Evolutionary conservation across 2,797 vertebrate genomes (phyloP).

Genomic region (Argyrosomus regius): DNA sequence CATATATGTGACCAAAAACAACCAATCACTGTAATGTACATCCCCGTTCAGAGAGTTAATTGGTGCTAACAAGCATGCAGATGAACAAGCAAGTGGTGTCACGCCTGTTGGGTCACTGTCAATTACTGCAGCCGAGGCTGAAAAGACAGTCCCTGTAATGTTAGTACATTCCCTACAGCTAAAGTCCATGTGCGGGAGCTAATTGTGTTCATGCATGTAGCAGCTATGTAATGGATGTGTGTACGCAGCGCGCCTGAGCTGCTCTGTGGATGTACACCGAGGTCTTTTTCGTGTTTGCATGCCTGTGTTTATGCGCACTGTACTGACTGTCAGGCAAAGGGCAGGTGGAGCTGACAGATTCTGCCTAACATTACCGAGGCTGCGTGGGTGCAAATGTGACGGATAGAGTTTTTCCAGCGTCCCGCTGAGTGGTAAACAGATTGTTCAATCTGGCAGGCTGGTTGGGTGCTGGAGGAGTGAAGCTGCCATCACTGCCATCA

Average conservation of each 20-base stretch:
- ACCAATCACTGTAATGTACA: not conserved
- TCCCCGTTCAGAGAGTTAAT: slow-evolving; percentile 11
- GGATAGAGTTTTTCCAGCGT: slow-evolving; percentile 43
- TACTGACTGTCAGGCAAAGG: slow-evolving; percentile 41
- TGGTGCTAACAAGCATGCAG: slow-evolving; percentile 37
- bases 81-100: slow-evolving; percentile 17
- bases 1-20: slow-evolving; percentile 6
- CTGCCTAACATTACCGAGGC: slow-evolving; percentile 43
- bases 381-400: slow-evolving; percentile 67
- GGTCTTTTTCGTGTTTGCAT: slow-evolving; percentile 32
- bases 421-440: slow-evolving; percentile 72
- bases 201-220: slow-evolving; percentile 1
- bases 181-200: not conserved
- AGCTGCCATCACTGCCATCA: slow-evolving; percentile 28
- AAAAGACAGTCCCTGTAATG: not conserved
- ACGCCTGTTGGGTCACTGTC: slow-evolving; percentile 9
- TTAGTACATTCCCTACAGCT: slow-evolving; percentile 2
- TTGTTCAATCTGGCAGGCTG: slow-evolving; percentile 56
- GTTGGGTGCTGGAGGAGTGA: slow-evolving; percentile 41
- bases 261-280: not conserved
- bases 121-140: slow-evolving; percentile 28
- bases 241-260: not conserved
- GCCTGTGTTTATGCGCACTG: slow-evolving; percentile 47
- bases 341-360: slow-evolving; percentile 45
- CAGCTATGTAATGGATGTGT: slow-evolving; percentile 1